phyloP scores from a whole-genome alignment of 2,113 vertebrate genomes.

The Shinisaurus crocodilurus region DNA sequence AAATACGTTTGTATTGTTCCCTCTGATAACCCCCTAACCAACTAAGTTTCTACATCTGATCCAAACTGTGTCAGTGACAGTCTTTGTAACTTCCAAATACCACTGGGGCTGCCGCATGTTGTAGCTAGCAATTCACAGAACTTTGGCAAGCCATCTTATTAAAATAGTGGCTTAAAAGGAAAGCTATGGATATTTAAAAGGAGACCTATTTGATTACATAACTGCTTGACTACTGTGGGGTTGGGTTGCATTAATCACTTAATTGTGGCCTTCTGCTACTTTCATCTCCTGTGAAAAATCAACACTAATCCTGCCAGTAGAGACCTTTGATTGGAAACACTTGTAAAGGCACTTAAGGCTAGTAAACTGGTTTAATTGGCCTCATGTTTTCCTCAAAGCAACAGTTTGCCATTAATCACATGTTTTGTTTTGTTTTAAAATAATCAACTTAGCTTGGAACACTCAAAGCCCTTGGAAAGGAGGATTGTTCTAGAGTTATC shows the following conservation, averaged over 20 bases:
- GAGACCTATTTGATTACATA: constrained; percentile 22
- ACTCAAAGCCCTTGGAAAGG: not conserved
- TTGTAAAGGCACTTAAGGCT: constrained; percentile 14
- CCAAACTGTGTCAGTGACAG: constrained; percentile 50
- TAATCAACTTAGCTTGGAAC: constrained; percentile 1
- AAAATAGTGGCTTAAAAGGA: constrained; percentile 3
- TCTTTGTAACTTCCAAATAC: constrained; percentile 45
- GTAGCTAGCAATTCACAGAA: constrained; percentile 19
- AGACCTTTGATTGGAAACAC: constrained; percentile 28
- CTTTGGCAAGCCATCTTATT: constrained; percentile 32
- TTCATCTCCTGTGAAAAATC: constrained; percentile 17
- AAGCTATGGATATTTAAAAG: not conserved
- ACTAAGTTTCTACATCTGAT: constrained; percentile 63
- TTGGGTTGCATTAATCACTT: constrained; percentile 36
- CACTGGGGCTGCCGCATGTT: constrained; percentile 4
- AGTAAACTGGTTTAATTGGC: constrained; percentile 29
- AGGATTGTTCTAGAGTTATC: not conserved
- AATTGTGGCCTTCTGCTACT: constrained; percentile 18
- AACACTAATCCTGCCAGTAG: not conserved
- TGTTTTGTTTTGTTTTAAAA: not conserved
- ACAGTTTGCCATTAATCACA: constrained; percentile 11
- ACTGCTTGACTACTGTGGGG: constrained; percentile 22
- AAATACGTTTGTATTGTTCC: constrained; percentile 44
- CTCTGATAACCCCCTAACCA: constrained; percentile 55
- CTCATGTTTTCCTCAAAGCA: not conserved